Evolutionary conservation across 2,797 vertebrate genomes (phyloP), one percentile per base, ranked within the genome.

Genomic region (Macropodus opercularis): DNA sequence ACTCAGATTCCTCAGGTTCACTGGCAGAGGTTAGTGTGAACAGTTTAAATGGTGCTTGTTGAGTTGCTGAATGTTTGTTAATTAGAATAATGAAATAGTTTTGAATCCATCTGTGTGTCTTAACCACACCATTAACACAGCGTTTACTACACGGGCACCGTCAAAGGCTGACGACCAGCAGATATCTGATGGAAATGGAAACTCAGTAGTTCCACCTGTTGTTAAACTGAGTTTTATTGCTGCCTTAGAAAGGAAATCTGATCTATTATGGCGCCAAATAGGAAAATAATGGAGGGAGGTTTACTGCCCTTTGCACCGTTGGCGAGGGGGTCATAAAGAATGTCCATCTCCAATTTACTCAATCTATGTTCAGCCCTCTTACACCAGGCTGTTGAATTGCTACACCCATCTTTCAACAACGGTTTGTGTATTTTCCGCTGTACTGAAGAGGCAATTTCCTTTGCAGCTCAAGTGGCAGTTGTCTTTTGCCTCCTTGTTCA

Each of bases 401-500:
- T 50, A 51, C 49, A 46, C 8, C 60, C 54, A 60, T 80, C 82
- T 83, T 79, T 76, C 44, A 70, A 53, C 72, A 72, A 42, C 41
- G 24, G 54, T 69, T 75, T 71, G 63, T 80, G 75, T 85, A 68
- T 79, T 83, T 86, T 63, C 74, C 27, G 39, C 66, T 40, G 24
- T 66, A 76, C 69, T 86, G 72, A 88, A 85, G 80, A 77, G 78
- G 80, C 80, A 80, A 85, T 90, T 89, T 91, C 79, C 76, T 85
- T 63, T 74, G 57, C 56, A 52, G 85, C 80, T 80, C 80, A 85
- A 89, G 86, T 85, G 82, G 79, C 76, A 81, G 82, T 89, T 87
- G 84, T 87, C 83, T 83, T 87, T 80, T 85, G 70, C 77, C 80
- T 87, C 78, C 83, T 87, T 84, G 85, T 87, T 89, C 85, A 86